A percentile compares a stretch with the other conserved stretches of the same genome.
Evolutionary conservation across 2,888 invertebrate genomes (phyloP).

Genomic region (Nemotelus nigrinus): DNA sequence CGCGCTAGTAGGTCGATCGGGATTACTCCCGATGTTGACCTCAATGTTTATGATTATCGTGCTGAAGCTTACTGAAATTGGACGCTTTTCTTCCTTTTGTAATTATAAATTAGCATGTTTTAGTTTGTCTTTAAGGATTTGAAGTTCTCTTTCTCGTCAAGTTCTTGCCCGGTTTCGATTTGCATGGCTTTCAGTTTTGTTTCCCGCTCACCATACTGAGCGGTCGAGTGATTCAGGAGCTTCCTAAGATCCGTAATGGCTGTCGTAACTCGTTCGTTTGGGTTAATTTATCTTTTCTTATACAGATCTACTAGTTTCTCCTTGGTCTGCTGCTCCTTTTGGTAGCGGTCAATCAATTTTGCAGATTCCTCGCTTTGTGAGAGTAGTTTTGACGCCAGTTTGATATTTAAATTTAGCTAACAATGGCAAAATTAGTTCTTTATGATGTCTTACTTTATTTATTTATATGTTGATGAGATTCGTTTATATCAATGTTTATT

Average conservation of each 20-base stretch:
- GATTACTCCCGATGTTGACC: too few species aligned
- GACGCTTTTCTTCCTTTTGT: constrained; percentile 89
- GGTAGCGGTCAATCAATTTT: constrained; percentile 78
- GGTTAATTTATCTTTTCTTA: constrained; percentile 81
- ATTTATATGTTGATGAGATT: too few species aligned
- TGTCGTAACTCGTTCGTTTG: constrained; percentile 81
- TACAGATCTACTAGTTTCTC: constrained; percentile 85
- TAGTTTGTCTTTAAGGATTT: constrained; percentile 79
- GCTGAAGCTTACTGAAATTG: constrained; percentile 79
- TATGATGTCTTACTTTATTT: too few species aligned
- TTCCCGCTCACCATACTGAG: constrained; percentile 83
- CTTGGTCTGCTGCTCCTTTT: constrained; percentile 86
- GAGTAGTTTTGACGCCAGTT: constrained; percentile 73
- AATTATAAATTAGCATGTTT: constrained; percentile 81
- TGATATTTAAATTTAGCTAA: too few species aligned
- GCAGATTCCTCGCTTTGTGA: constrained; percentile 75
- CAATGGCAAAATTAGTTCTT: too few species aligned
- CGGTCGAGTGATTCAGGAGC: constrained; percentile 80
- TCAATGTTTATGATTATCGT: constrained; percentile 81
- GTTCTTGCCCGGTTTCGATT: constrained; percentile 72
- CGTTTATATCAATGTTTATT: too few species aligned
- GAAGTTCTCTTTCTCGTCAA: constrained; percentile 75
- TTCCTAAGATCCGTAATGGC: constrained; percentile 81
- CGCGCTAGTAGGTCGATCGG: too few species aligned
- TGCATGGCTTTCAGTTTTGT: constrained; percentile 74